phyloP scores from a whole-genome alignment of 2,113 vertebrate genomes.

The Ctenodactylus gundi region DNA sequence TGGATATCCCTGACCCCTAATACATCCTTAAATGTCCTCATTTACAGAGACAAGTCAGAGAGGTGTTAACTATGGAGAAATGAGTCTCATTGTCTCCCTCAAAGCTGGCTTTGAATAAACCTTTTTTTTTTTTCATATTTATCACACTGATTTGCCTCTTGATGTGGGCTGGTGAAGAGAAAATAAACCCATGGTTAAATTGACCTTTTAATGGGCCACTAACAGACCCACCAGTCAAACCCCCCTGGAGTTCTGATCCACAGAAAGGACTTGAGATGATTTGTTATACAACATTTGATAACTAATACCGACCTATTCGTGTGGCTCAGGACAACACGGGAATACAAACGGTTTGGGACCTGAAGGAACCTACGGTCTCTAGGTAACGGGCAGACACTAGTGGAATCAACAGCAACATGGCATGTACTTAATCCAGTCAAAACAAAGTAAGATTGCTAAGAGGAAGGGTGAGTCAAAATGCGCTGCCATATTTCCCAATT shows the following conservation, averaged over 20 bases:
- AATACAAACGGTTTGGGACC: background rate
- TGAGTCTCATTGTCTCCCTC: no score
- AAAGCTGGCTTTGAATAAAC: no score
- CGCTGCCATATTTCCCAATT: background rate
- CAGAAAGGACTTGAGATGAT: background rate
- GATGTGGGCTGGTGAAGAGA: no score
- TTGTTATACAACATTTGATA: slow-evolving; percentile 21
- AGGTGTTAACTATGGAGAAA: no score
- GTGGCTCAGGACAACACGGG: background rate
- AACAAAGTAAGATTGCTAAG: background rate
- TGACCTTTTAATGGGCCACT: no score
- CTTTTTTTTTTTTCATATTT: no score
- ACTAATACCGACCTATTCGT: background rate
- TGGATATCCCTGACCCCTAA: no score
- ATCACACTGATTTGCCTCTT: no score
- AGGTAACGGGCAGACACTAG: background rate
- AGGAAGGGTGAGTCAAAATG: background rate
- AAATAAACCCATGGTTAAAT: no score
- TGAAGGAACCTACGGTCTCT: background rate
- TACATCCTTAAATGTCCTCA: no score
- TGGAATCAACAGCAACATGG: background rate
- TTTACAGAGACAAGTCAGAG: no score
- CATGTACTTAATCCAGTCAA: background rate
- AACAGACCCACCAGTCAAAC: background rate
- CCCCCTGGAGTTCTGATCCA: background rate